phyloP scores from a whole-genome alignment of 2,113 vertebrate genomes.

The Phasianus colchicus region DNA sequence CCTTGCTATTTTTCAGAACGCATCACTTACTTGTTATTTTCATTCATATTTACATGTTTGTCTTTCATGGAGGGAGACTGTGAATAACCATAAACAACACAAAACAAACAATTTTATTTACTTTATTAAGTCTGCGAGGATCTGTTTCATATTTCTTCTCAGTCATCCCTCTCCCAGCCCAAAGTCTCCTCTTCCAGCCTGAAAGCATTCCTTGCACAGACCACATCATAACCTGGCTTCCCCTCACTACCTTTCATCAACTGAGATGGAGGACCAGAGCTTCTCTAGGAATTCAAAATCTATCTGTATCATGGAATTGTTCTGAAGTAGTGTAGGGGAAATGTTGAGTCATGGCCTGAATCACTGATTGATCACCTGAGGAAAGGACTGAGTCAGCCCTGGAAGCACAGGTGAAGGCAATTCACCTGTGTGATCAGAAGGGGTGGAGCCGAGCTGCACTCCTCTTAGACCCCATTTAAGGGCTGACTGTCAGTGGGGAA shows the following conservation, averaged over 20 bases:
- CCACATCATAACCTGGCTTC: neutral
- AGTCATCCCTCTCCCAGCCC: neutral
- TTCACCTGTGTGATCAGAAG: too few species aligned
- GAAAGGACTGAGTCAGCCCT: too few species aligned
- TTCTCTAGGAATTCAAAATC: neutral
- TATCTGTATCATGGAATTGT: neutral
- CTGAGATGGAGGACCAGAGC: neutral
- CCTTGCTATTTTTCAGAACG: neutral
- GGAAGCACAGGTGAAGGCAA: too few species aligned
- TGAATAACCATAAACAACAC: neutral
- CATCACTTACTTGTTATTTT: neutral
- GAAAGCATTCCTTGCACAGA: neutral
- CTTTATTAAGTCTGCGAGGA: neutral
- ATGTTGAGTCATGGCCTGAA: too few species aligned
- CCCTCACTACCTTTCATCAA: neutral
- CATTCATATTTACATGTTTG: neutral
- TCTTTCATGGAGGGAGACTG: neutral
- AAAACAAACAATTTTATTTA: neutral
- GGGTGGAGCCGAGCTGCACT: too few species aligned
- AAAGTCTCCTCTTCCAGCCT: neutral
- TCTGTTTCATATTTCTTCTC: rapidly evolving
- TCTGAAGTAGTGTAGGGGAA: too few species aligned
- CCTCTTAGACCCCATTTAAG: too few species aligned
- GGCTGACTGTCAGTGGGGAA: too few species aligned
- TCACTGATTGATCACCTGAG: too few species aligned